Evolutionary conservation across 1,140 invertebrate species (phyloP), one percentile per base, ranked within the genome.

Genomic region (Drosophila leontia): DNA sequence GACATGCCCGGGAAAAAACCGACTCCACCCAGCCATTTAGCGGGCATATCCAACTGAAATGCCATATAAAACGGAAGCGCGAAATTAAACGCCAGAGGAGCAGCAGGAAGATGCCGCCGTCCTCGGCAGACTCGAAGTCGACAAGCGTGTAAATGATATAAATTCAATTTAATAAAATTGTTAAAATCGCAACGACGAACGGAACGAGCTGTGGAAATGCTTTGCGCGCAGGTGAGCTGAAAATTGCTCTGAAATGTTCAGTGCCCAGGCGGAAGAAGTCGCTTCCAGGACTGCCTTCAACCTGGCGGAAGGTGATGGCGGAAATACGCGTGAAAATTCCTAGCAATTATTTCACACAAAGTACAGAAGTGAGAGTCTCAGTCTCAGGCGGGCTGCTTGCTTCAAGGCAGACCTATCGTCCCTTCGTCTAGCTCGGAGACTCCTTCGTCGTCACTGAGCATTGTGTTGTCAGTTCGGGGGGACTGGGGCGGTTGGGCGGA

Each of bases 121-220:
- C 64, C 41, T 13, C 41, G 53, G 67, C 58, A 79, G 84, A 90
- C 81, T 90, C 79, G 78, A 80, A 90, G 86, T 90, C 85, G 91
- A 91, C 91, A 91, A 91, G 91, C 90, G 91, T 92, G 91, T 92
- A 92, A 92, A 92, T 92, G 91, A 91, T 87, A 92, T 92, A 92
- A 92, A 92, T 92, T 92, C 85, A 92, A 92, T 92, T 92, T 92
- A 92, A 92, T 92, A 92, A 92, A 92, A 92, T 92, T 92, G 91
- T 92, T 92, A 92, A 92, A 92, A 92, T 92, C 86, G 90, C 81
- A 91, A 70, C 79, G 82, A 75, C 68, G 68, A 72, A 74, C 70
- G 68, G 45, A 72, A 87, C 77, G 69, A 90, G 76, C 80, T 88
- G 80, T 84, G 84, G 63, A 75, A 90, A 91, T 91, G 72, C 82